Percentiles rank a stretch among this genome's conserved stretches.
Evolutionary conservation across 2,113 vertebrate species (phyloP).

Genomic region (Odocoileus hemionus): DNA sequence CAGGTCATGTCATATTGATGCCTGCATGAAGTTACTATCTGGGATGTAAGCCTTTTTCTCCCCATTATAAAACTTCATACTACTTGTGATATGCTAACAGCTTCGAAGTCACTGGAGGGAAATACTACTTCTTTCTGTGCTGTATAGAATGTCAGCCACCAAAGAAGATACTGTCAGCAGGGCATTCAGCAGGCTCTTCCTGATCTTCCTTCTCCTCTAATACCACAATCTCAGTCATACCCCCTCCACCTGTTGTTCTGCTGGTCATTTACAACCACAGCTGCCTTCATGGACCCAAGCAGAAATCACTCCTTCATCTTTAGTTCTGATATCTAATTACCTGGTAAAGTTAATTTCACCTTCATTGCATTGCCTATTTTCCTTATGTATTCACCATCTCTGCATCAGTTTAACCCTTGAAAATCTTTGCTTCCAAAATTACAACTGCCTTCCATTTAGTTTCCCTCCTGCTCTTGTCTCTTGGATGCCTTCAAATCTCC

Average conservation of each 20-base stretch:
- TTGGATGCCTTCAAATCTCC: not conserved
- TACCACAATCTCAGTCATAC: accelerated
- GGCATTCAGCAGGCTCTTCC: not conserved
- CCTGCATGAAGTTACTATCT: not conserved
- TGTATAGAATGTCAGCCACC: not conserved
- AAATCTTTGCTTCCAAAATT: not conserved
- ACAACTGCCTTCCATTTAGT: not conserved
- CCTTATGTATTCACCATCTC: not conserved
- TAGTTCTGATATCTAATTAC: not conserved
- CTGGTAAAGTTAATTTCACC: not conserved
- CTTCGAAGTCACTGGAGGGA: not conserved
- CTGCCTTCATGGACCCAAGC: not conserved
- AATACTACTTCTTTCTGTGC: not conserved
- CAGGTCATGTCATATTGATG: not conserved
- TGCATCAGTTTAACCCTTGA: not conserved
- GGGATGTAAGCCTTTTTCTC: not conserved
- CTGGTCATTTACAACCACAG: not conserved
- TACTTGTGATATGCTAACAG: not conserved
- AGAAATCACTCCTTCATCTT: not conserved
- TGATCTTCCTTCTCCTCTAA: not conserved
- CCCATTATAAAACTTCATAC: not conserved
- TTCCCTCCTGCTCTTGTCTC: not conserved
- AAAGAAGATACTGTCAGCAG: not conserved
- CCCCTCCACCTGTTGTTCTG: too few species aligned
- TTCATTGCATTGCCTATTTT: accelerated